Percentiles rank a stretch among this genome's conserved stretches.
These are phyloP conservation scores for Acrobasis repandana DNA, from an alignment of 2,888 invertebrate genomes.

Conservation along the genomic window DNA sequence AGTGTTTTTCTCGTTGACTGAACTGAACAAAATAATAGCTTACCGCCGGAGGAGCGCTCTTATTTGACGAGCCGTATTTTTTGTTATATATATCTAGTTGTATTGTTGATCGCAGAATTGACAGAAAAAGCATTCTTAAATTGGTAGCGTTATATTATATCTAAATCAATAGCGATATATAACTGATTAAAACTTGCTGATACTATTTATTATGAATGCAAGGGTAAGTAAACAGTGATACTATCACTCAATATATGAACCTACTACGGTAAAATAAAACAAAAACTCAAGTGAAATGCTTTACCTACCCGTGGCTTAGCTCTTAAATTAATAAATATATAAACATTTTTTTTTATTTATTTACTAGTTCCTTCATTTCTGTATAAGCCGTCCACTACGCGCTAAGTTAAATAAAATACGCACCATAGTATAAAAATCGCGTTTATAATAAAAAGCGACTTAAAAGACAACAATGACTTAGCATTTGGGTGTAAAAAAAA, in stretches of 20 bases:
- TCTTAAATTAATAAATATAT: constrained; percentile 34
- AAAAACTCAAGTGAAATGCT: constrained; percentile 48
- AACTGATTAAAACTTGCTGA: no score
- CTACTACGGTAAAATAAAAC: constrained; percentile 32
- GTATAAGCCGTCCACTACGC: constrained; percentile 28
- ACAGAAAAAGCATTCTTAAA: no score
- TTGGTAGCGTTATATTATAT: no score
- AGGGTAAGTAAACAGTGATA: not conserved
- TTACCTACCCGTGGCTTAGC: constrained; percentile 57
- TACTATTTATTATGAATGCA: no score
- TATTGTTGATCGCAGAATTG: no score
- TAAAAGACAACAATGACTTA: constrained; percentile 38
- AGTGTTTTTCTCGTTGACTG: no score
- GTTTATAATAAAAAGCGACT: constrained; percentile 28
- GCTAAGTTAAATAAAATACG: constrained; percentile 37
- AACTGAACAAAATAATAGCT: no score
- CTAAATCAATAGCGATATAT: no score
- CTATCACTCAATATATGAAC: constrained; percentile 10
- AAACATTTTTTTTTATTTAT: constrained; percentile 30
- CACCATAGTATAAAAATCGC: constrained; percentile 37
- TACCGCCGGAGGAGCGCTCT: no score
- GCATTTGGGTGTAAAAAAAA: constrained; percentile 22
- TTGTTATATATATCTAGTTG: no score
- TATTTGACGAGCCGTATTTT: no score
- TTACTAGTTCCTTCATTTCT: constrained; percentile 27